These are phyloP conservation scores for Clytia hemisphaerica DNA, from an alignment of 30 jellyfish, hydroid and myxozoan species.

Conservation along the genomic window DNA sequence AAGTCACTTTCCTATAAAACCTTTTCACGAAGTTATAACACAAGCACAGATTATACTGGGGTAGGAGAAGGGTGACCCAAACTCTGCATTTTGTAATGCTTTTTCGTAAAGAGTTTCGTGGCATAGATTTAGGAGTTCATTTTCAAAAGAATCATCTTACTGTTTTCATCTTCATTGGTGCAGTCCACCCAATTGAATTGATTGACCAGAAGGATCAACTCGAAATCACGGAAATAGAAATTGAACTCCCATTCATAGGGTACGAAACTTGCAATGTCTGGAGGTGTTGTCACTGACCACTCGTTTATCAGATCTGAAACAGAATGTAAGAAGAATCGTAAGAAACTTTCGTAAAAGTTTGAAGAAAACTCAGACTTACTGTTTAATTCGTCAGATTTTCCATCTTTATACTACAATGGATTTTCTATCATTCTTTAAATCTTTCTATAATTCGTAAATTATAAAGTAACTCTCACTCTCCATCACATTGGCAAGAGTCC, in stretches of 20 bases:
- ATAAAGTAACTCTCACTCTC: no score
- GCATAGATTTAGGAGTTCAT: no score
- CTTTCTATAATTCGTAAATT: no score
- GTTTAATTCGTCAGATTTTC: neutral
- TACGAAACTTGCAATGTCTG: conserved; percentile 81
- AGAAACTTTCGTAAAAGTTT: neutral
- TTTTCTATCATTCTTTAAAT: no score
- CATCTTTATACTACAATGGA: no score
- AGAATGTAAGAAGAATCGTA: neutral
- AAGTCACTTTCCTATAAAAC: no score
- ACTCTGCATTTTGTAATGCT: no score
- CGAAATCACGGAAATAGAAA: conserved; percentile 78
- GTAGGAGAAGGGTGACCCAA: no score
- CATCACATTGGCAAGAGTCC: no score
- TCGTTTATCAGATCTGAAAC: conserved; percentile 69
- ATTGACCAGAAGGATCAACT: conserved; percentile 65
- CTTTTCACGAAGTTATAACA: neutral
- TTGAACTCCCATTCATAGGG: conserved; percentile 96
- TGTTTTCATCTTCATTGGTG: conserved; percentile 82
- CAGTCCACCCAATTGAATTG: conserved; percentile 94
- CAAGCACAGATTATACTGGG: neutral
- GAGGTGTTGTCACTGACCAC: conserved; percentile 85
- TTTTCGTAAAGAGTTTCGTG: no score
- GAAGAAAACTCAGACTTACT: neutral
- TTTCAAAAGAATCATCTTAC: conserved; percentile 22